Conservation (phyloP, 2,113 vertebrate species). For the Solenodon paradoxus region DNA sequence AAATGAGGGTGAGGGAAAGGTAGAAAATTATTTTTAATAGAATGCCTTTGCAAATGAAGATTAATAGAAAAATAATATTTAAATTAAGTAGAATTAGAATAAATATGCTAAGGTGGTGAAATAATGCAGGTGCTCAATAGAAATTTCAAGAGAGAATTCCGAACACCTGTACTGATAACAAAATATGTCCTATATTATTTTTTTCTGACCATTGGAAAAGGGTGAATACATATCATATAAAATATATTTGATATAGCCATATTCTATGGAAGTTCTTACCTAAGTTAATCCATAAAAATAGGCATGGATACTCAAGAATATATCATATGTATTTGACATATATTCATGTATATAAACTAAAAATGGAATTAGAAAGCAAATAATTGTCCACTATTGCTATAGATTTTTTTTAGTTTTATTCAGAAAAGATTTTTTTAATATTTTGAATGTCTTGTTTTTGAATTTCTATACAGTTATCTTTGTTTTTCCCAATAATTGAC, state of each 20-base stretch:
- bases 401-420: not conserved
- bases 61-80: not conserved
- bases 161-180: not conserved
- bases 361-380: not conserved
- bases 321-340: not conserved
- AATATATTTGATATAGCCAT: not conserved
- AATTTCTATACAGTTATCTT: not conserved
- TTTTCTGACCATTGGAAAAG: not conserved
- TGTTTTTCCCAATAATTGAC: not conserved
- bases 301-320: not conserved
- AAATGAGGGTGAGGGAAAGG: not conserved
- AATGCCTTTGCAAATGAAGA: not conserved
- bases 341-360: not conserved
- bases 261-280: not conserved
- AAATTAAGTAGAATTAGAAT: not conserved
- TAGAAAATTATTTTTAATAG: not conserved
- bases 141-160: not conserved
- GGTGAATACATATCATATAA: not conserved
- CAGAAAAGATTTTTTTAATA: not conserved
- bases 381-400: not conserved
- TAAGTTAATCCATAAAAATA: not conserved
- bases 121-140: not conserved
- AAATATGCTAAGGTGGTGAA: not conserved
- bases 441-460: not conserved
- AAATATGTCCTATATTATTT: not conserved